phyloP scores from a whole-genome alignment of 2,888 invertebrate genomes.

The Geophilus truncorum region DNA sequence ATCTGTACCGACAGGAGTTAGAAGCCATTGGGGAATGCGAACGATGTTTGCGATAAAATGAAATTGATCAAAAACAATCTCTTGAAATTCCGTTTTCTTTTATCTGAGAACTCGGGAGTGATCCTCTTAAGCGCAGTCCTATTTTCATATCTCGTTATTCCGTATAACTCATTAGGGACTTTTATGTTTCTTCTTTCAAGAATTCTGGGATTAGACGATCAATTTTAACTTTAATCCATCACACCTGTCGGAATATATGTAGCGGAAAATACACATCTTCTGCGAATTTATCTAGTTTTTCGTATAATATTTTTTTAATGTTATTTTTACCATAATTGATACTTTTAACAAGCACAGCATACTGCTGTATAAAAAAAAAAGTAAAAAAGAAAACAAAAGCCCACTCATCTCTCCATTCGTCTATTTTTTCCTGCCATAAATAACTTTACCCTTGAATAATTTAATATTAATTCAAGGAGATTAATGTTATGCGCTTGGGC shows the following conservation, averaged over 20 bases:
- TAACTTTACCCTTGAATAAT: slow-evolving; percentile 15
- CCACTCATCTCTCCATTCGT: background rate
- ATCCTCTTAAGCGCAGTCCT: background rate
- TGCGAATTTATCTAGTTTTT: background rate
- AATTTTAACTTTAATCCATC: background rate
- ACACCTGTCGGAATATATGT: background rate
- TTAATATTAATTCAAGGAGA: slow-evolving; percentile 27
- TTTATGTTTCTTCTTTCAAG: background rate
- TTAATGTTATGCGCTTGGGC: slow-evolving; percentile 4
- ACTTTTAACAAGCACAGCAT: background rate
- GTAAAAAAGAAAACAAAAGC: background rate
- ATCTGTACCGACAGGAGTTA: no score
- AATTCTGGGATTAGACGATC: background rate
- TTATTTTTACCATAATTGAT: background rate
- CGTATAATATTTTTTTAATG: no score
- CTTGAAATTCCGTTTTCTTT: background rate
- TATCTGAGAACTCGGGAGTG: background rate
- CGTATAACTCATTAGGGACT: background rate
- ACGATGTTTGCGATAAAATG: background rate
- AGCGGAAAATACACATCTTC: background rate
- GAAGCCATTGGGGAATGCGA: no score
- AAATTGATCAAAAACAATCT: background rate
- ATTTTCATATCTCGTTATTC: background rate
- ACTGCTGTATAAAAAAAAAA: no score
- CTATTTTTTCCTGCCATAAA: background rate